Percentiles rank a stretch among this genome's conserved stretches.
phyloP scores from a whole-genome alignment of 2,113 vertebrate genomes.

The Mastomys coucha region DNA sequence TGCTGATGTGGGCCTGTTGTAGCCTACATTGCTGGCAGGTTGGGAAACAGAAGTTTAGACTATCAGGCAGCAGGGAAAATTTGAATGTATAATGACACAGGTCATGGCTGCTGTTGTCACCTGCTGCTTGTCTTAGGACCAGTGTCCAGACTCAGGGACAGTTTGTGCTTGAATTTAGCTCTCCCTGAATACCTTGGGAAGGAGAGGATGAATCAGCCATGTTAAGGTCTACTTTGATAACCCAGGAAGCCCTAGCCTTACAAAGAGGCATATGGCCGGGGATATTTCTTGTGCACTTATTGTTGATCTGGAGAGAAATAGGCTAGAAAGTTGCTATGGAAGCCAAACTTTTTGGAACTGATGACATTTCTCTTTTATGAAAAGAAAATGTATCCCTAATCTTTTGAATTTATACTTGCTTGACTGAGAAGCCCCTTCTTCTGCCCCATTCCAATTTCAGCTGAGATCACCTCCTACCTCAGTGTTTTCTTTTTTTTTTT shows the following conservation, averaged over 20 bases:
- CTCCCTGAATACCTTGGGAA: not conserved
- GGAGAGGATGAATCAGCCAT: accelerated
- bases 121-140: not conserved
- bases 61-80: too few relatives aligned
- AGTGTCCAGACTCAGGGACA: accelerated
- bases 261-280: not conserved
- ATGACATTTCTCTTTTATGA: not conserved
- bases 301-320: not conserved
- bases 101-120: accelerated
- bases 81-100: not conserved
- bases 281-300: not conserved
- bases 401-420: too few relatives aligned
- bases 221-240: not conserved
- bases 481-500: not conserved
- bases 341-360: not conserved
- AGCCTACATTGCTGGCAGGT: too few relatives aligned
- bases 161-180: accelerated
- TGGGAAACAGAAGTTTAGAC: not conserved
- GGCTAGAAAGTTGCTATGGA: constrained; percentile 34
- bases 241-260: not conserved
- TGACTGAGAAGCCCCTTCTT: not conserved
- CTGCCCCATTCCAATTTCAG: accelerated
- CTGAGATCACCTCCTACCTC: accelerated
- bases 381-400: not conserved
- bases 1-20: not conserved